Conservation (phyloP, 2,113 vertebrate genomes). For the human (Homo sapiens) region DNA sequence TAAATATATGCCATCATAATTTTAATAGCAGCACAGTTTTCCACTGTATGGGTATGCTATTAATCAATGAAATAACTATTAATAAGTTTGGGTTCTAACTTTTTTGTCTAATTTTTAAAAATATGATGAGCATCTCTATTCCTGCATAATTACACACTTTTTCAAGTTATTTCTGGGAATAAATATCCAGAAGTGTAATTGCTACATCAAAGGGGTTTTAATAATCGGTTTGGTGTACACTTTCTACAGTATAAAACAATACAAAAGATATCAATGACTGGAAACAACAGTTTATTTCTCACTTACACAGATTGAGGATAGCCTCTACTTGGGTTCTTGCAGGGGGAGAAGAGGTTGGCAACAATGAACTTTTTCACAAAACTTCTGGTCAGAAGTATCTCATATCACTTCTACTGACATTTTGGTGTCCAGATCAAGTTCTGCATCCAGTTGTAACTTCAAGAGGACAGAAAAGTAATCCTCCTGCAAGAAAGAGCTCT, state of each 20-base stretch:
- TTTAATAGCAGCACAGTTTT: neutral
- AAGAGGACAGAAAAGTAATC: neutral
- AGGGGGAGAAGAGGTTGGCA: neutral
- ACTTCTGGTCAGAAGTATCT: neutral
- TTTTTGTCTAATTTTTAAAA: neutral
- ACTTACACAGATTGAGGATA: neutral
- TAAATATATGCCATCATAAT: neutral
- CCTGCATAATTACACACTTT: neutral
- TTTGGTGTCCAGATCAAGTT: neutral
- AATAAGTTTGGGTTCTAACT: neutral
- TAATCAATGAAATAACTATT: neutral
- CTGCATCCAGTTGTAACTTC: neutral
- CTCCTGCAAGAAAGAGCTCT: neutral
- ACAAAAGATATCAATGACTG: neutral
- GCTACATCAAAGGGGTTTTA: neutral
- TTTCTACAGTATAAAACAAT: neutral
- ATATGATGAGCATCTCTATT: neutral
- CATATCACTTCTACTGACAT: neutral
- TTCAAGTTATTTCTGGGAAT: neutral
- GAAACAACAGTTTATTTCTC: neutral
- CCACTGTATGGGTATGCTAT: neutral
- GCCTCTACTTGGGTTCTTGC: neutral
- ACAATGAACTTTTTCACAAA: neutral
- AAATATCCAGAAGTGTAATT: neutral
- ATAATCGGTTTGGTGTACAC: neutral